Conservation (phyloP, 2,113 vertebrate species). For the Coregonus clupeaformis region DNA sequence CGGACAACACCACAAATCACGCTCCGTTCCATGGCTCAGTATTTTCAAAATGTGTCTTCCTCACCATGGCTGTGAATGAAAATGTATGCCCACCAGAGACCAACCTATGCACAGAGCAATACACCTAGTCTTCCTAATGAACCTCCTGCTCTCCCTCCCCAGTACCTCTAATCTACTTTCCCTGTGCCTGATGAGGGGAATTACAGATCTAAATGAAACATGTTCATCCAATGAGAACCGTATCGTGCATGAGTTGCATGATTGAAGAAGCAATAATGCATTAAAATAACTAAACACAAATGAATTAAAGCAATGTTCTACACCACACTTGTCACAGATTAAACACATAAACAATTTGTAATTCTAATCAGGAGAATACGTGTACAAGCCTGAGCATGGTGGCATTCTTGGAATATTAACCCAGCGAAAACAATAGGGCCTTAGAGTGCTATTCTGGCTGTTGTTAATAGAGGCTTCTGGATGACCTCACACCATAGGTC, state of each 20-base stretch:
- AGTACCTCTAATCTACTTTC: slow-evolving; percentile 48
- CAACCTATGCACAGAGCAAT: slow-evolving; percentile 38
- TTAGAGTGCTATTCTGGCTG: neutral
- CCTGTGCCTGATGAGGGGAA: slow-evolving; percentile 35
- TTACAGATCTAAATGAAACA: slow-evolving; percentile 55
- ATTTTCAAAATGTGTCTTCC: slow-evolving; percentile 28
- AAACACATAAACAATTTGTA: slow-evolving; percentile 33
- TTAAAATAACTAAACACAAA: slow-evolving; percentile 36
- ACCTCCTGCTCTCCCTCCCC: slow-evolving; percentile 30
- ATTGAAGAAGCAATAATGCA: slow-evolving; percentile 27
- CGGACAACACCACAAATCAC: slow-evolving; percentile 31
- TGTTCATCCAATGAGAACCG: slow-evolving; percentile 40
- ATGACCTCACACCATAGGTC: neutral
- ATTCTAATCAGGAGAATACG: neutral
- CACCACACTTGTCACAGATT: slow-evolving; percentile 14
- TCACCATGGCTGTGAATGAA: slow-evolving; percentile 39
- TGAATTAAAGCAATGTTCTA: slow-evolving; percentile 37
- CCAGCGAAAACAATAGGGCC: neutral
- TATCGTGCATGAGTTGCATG: slow-evolving; percentile 22
- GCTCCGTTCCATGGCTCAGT: slow-evolving; percentile 41
- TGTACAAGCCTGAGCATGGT: slow-evolving; percentile 1
- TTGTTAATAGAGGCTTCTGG: slow-evolving; percentile 5
- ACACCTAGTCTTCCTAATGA: slow-evolving; percentile 46
- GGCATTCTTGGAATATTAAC: neutral
- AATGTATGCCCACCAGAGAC: slow-evolving; percentile 49